Evolutionary conservation across 2,797 vertebrate species (phyloP).

Genomic region (Gephyroberyx darwinii): DNA sequence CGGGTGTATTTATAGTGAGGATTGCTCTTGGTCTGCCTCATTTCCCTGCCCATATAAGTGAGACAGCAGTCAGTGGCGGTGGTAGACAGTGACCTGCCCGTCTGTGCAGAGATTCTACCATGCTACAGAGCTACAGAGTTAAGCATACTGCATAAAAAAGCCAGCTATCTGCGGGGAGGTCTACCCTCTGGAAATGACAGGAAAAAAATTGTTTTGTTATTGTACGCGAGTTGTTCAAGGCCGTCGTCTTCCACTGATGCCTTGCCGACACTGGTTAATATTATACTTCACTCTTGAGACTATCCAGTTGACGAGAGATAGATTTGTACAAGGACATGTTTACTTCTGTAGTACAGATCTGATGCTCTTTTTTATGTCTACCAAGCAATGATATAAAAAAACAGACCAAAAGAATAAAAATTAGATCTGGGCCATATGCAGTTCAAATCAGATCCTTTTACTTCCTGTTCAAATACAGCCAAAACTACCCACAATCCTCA

Average conservation of each 20-base stretch:
- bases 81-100: constrained; percentile 5
- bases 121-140: too few relatives aligned
- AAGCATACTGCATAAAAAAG: constrained; percentile 13
- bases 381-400: neutral
- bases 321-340: neutral
- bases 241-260: neutral
- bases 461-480: neutral
- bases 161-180: neutral
- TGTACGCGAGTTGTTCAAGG: neutral
- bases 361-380: neutral
- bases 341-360: neutral
- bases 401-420: neutral
- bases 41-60: too few relatives aligned
- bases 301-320: neutral
- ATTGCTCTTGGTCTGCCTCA: neutral
- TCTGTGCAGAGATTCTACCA: neutral
- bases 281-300: too few relatives aligned
- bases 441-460: neutral
- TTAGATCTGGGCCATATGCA: neutral
- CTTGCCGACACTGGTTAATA: neutral
- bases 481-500: neutral
- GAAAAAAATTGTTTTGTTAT: neutral
- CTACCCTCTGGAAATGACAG: constrained; percentile 2
- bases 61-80: neutral
- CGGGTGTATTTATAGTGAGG: neutral